Percentiles rank a stretch among this genome's conserved stretches.
Evolutionary conservation across 2,797 vertebrate genomes (phyloP).

Genomic region (Schizothorax lantsangensis): DNA sequence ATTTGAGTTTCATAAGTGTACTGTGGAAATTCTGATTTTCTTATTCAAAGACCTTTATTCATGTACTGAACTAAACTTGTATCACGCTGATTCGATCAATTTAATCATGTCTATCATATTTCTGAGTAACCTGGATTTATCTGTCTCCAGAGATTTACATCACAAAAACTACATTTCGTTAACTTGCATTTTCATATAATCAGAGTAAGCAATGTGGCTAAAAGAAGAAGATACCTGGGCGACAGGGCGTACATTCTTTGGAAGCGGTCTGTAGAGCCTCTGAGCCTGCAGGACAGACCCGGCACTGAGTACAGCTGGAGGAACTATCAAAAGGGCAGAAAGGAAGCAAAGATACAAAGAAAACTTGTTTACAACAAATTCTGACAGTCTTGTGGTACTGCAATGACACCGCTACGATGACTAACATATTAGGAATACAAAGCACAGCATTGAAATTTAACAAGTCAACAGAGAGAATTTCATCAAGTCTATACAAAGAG

Average conservation of each 20-base stretch:
- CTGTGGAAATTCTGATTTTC: background rate
- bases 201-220: background rate
- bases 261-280: constrained; percentile 78
- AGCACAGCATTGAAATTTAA: background rate
- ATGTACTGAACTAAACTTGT: background rate
- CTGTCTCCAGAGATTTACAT: background rate
- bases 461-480: background rate
- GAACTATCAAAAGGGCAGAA: constrained; percentile 71
- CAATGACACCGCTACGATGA: background rate
- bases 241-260: constrained; percentile 78
- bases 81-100: background rate
- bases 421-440: background rate
- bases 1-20: background rate
- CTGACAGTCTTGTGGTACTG: background rate
- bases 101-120: constrained; percentile 1
- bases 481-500: background rate
- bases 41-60: constrained; percentile 9
- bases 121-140: background rate
- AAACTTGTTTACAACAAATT: background rate
- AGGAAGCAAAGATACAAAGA: background rate
- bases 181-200: background rate
- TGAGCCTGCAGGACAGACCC: constrained; percentile 78
- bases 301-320: constrained; percentile 77
- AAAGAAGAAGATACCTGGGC: constrained; percentile 76
- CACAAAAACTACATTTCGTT: background rate